Evolutionary conservation across 2,797 vertebrate genomes (phyloP), one percentile per base, ranked within the genome.

Genomic region (Gymnothorax reevesii): DNA sequence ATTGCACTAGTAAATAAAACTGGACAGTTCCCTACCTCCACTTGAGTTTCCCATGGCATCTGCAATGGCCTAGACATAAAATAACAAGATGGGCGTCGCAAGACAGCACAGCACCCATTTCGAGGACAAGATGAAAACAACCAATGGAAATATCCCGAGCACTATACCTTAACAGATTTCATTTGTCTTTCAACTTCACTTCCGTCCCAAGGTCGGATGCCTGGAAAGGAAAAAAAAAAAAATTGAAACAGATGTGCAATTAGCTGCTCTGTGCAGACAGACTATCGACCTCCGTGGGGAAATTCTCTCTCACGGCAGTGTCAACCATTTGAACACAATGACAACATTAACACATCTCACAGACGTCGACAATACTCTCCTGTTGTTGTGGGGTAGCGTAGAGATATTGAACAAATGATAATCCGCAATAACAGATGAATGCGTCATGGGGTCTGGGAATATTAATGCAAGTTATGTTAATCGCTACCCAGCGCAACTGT

Each of bases 61-160:
- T 27, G 77, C 22, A 55, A 55, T 59, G 85, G 64, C 90, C 95
- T 95, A 87, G 17, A 86, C 71, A 42, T 42, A 80, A 89, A 54
- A 49, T 33, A 25, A 85, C n/a, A 83, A 22, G 7, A 6, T 27
- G 60, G 54, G 20, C 52, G 49, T n/a, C 3, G 17, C 33, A 7
- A 42, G 33, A 2, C 13, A 82, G 60, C 60, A 64, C 13, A 64
- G 60, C 15, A 64, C 60, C 60, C 0, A 20, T 64, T 20, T 64
- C 33, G 33, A 42, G 33, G 33, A n/a, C 9, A 3, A 27, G 3
- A 13, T 71, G 3, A 71, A 27, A 73, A 3, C 15, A 4, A 73
- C 1, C 71, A 1, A 12, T 42, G 33, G 25, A 12, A 25, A 66
- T 1, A 6, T 66, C 33, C n/a, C 33, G 10, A 77, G 42, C 6